A percentile compares a stretch with the other conserved stretches of the same genome.
phyloP scores from a whole-genome alignment of 2,888 invertebrate species.

The Drosophila stalkeri region DNA sequence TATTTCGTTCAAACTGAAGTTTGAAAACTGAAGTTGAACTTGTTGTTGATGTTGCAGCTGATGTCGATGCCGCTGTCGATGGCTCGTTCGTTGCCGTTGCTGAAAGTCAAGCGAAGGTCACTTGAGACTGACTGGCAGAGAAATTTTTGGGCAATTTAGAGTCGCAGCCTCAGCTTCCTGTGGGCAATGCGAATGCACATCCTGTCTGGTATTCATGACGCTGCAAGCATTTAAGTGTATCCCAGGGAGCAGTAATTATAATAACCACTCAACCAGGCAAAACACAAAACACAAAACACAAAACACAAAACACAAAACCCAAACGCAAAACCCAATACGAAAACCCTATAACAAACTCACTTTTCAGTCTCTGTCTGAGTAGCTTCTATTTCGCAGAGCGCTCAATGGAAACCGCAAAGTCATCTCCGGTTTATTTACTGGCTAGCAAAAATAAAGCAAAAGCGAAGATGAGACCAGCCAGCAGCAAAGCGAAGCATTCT shows the following conservation, averaged over 20 bases:
- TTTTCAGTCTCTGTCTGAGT: slow-evolving; percentile 30
- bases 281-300: slow-evolving; percentile 14
- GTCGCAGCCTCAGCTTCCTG: slow-evolving; percentile 58
- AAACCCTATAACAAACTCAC: slow-evolving; percentile 30
- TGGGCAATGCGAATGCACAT: slow-evolving; percentile 60
- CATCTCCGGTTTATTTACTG: slow-evolving; percentile 82
- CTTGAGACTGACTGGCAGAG: slow-evolving; percentile 37
- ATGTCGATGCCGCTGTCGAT: background rate
- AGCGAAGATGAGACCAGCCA: slow-evolving; percentile 55
- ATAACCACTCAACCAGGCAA: slow-evolving; percentile 56
- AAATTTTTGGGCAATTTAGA: slow-evolving; percentile 39
- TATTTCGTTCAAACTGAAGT: slow-evolving; percentile 58
- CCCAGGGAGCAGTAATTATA: slow-evolving; percentile 73
- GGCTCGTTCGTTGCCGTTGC: slow-evolving; percentile 1
- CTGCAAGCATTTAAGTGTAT: slow-evolving; percentile 72
- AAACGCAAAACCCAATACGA: slow-evolving; percentile 13
- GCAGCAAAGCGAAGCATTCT: background rate
- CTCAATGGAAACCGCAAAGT: slow-evolving; percentile 80
- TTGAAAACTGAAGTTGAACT: slow-evolving; percentile 37
- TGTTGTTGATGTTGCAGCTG: slow-evolving; percentile 23
- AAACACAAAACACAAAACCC: slow-evolving; percentile 3
- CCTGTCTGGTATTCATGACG: slow-evolving; percentile 66
- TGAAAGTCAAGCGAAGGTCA: slow-evolving; percentile 60
- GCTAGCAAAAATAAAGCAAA: slow-evolving; percentile 56
- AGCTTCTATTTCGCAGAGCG: slow-evolving; percentile 71